phyloP scores from a whole-genome alignment of 1,140 invertebrate species.

The Elysia chlorotica region DNA sequence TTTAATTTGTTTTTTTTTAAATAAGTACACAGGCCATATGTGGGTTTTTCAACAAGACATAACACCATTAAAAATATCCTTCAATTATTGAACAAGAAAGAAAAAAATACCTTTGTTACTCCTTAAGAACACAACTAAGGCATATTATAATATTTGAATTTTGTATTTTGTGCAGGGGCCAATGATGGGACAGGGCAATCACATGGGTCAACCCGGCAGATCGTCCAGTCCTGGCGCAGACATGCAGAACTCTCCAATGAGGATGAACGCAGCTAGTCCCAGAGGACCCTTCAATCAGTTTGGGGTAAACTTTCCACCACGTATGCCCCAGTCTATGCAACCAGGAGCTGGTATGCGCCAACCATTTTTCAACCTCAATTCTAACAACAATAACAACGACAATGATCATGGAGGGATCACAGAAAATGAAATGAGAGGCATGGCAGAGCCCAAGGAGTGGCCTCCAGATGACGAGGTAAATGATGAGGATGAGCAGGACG shows the following conservation, averaged over 20 bases:
- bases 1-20: too few relatives aligned
- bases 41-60: too few relatives aligned
- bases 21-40: too few relatives aligned
- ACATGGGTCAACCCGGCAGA: background rate
- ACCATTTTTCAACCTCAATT: background rate
- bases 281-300: constrained; percentile 7
- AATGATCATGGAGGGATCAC: background rate
- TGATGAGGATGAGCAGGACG: constrained; percentile 22
- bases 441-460: constrained; percentile 20
- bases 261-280: constrained; percentile 7
- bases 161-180: background rate
- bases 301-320: background rate
- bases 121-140: too few relatives aligned
- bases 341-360: background rate
- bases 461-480: constrained; percentile 25
- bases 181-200: constrained; percentile 8
- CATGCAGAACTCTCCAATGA: background rate
- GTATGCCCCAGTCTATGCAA: background rate
- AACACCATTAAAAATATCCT: too few relatives aligned
- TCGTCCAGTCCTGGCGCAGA: background rate
- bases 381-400: background rate
- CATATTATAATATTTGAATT: too few relatives aligned
- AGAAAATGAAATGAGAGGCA: constrained; percentile 17
- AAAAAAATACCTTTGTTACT: too few relatives aligned
- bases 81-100: too few relatives aligned